These are phyloP conservation scores for Lepidostoma basale DNA, from an alignment of 1,140 invertebrate genomes.

Conservation along the genomic window DNA sequence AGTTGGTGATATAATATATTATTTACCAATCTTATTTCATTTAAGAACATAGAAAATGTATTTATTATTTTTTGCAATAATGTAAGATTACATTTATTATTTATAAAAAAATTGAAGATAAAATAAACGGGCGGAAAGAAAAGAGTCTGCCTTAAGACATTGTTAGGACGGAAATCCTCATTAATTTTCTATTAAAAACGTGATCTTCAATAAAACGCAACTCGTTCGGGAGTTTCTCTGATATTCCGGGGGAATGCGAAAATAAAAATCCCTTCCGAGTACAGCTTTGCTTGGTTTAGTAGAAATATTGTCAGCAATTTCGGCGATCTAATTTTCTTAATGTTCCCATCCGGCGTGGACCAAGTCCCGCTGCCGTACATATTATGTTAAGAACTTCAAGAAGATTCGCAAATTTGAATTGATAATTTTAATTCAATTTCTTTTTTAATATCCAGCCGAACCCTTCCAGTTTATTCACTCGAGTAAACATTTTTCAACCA, in stretches of 20 bases:
- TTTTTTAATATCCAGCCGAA: neutral
- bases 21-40: no score
- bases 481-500: neutral
- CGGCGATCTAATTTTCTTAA: constrained; percentile 39
- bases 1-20: no score
- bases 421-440: neutral
- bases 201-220: constrained; percentile 31
- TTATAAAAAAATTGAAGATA: no score
- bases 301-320: constrained; percentile 42
- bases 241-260: constrained; percentile 12
- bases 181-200: constrained; percentile 24
- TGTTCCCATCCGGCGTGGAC: constrained; percentile 24
- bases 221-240: constrained; percentile 17
- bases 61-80: no score
- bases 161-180: constrained; percentile 1
- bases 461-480: neutral
- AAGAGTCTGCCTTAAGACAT: neutral
- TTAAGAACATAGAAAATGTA: no score
- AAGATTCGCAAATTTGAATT: constrained; percentile 5
- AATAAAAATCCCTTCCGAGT: neutral
- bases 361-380: neutral
- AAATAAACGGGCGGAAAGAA: no score
- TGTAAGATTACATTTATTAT: no score
- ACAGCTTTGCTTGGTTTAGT: constrained; percentile 28
- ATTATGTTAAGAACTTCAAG: neutral